A percentile compares a stretch with the other conserved stretches of the same genome.
Evolutionary conservation across 2,888 invertebrate genomes (phyloP).

Genomic region (Drosophila infuscata): DNA sequence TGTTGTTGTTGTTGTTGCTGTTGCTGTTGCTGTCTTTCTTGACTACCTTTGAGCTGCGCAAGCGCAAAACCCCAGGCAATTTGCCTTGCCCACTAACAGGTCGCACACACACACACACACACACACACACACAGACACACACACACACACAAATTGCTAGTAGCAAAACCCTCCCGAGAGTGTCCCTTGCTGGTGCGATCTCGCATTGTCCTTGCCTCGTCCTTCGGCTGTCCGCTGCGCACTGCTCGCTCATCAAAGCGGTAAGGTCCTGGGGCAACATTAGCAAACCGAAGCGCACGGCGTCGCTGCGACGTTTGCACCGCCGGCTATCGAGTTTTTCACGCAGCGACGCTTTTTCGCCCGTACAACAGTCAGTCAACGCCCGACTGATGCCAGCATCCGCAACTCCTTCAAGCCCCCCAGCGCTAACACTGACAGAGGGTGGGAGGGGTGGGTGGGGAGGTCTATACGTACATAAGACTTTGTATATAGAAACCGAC

Average conservation of each 20-base stretch:
- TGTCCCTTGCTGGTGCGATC: constrained; percentile 53
- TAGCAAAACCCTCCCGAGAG: constrained; percentile 5
- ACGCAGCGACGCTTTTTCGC: constrained; percentile 77
- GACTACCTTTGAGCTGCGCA: constrained; percentile 59
- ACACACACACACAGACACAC: constrained; percentile 1
- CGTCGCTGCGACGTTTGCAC: constrained; percentile 44
- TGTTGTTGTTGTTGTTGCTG: constrained; percentile 5
- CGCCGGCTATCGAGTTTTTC: constrained; percentile 67
- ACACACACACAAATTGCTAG: not conserved
- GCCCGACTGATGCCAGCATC: constrained; percentile 61
- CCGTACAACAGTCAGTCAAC: constrained; percentile 70
- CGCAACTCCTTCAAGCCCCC: constrained; percentile 70
- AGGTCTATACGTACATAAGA: constrained; percentile 63
- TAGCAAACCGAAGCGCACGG: constrained; percentile 78
- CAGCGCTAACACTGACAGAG: constrained; percentile 1
- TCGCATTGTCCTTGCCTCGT: constrained; percentile 53
- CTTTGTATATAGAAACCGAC: constrained; percentile 54
- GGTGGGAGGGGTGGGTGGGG: not conserved
- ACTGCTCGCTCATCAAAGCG: constrained; percentile 73
- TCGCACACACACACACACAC: constrained; percentile 30
- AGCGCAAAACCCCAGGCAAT: constrained; percentile 72
- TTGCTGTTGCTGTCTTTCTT: constrained; percentile 20
- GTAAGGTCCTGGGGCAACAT: constrained; percentile 75
- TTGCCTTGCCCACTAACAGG: constrained; percentile 49
- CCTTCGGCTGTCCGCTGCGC: constrained; percentile 41